A percentile compares a stretch with the other conserved stretches of the same genome.
Conservation (phyloP, 2,797 vertebrate species). For the Gambusia yucatana region DNA sequence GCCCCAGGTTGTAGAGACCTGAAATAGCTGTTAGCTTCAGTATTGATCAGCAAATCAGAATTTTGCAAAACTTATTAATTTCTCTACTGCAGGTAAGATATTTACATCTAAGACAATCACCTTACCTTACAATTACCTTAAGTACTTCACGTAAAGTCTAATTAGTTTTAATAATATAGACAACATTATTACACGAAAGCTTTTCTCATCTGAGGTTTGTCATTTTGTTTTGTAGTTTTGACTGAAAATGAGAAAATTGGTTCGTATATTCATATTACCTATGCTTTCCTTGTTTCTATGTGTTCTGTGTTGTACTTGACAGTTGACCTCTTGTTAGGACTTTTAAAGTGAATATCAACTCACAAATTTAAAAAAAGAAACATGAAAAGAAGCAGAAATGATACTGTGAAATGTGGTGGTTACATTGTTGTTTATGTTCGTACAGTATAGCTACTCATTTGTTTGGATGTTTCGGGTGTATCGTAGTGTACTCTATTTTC, state of each 20-base stretch:
- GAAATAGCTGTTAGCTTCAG: neutral
- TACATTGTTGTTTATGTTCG: neutral
- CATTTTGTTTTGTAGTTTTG: neutral
- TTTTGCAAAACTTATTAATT: neutral
- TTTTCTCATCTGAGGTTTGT: neutral
- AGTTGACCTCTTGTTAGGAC: neutral
- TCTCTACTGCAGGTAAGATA: neutral
- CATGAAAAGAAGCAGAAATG: neutral
- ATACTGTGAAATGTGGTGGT: slow-evolving; percentile 3
- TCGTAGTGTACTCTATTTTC: slow-evolving; percentile 2
- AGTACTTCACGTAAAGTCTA: neutral
- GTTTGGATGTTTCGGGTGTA: neutral
- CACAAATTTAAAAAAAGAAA: neutral
- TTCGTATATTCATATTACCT: neutral
- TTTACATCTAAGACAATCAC: neutral
- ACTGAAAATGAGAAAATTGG: neutral
- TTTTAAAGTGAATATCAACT: neutral
- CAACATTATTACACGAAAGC: neutral
- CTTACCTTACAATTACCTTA: neutral
- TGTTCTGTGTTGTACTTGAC: neutral
- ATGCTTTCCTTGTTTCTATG: neutral
- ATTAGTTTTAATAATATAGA: neutral
- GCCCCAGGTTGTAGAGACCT: neutral
- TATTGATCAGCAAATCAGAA: neutral
- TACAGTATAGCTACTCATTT: neutral